Evolutionary conservation across 2,888 invertebrate species (phyloP).

Genomic region (Synanthedon tipuliformis): DNA sequence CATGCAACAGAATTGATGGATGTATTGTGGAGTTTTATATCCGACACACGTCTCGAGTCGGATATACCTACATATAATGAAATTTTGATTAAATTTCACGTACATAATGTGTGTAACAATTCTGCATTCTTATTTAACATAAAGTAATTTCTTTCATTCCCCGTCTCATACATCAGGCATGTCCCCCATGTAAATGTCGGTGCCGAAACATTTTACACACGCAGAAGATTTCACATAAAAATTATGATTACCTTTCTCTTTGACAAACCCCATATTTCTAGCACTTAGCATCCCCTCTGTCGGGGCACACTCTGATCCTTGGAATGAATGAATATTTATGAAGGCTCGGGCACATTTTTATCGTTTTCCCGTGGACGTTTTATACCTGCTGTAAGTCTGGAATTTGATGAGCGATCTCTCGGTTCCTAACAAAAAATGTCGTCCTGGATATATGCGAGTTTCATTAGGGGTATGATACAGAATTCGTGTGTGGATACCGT

Average conservation of each 20-base stretch:
- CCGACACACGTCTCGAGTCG: too few species aligned
- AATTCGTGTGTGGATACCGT: constrained; percentile 39
- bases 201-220: constrained; percentile 16
- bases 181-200: constrained; percentile 19
- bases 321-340: constrained; percentile 57
- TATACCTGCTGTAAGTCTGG: constrained; percentile 33
- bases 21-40: too few species aligned
- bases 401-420: constrained; percentile 28
- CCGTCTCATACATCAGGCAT: constrained; percentile 15
- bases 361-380: constrained; percentile 32
- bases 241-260: constrained; percentile 52
- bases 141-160: constrained; percentile 17
- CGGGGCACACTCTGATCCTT: constrained; percentile 13
- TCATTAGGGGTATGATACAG: constrained; percentile 59
- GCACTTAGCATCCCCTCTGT: constrained; percentile 34
- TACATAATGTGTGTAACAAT: constrained; percentile 1
- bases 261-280: constrained; percentile 51
- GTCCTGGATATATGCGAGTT: constrained; percentile 31
- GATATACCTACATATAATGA: too few species aligned
- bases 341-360: constrained; percentile 42
- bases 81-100: constrained; percentile 1
- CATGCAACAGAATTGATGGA: too few species aligned
- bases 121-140: constrained; percentile 4
- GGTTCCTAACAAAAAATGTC: constrained; percentile 27
- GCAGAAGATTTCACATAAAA: constrained; percentile 35